Evolutionary conservation across 2,888 invertebrate genomes (phyloP).

Genomic region (Drosophila rellima): DNA sequence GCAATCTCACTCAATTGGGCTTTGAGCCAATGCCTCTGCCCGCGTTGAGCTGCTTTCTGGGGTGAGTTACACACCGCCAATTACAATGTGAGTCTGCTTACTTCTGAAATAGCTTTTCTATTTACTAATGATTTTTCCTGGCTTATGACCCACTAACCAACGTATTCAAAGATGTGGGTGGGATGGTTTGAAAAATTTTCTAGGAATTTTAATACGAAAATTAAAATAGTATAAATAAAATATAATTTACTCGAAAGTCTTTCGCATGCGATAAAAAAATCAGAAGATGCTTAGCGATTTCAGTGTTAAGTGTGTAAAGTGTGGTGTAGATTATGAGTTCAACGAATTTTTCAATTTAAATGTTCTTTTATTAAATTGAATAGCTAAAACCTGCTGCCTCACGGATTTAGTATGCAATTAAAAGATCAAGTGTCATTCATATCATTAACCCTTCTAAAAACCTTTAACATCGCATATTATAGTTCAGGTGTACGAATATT

Average conservation of each 20-base stretch:
- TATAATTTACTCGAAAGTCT: not conserved
- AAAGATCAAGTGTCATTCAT: slow-evolving; percentile 16
- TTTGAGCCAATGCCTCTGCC: slow-evolving; percentile 40
- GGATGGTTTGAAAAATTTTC: too few species aligned
- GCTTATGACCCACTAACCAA: slow-evolving; percentile 2
- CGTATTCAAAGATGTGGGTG: not conserved
- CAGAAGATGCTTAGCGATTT: not conserved
- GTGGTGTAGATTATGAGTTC: slow-evolving; percentile 2
- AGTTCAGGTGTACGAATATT: not conserved
- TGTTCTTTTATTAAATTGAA: not conserved
- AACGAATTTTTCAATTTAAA: not conserved
- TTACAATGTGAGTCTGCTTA: slow-evolving; percentile 6
- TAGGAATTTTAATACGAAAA: too few species aligned
- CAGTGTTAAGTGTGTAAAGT: not conserved
- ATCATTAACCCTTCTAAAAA: slow-evolving; percentile 50
- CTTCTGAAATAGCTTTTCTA: slow-evolving; percentile 16
- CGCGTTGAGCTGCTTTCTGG: slow-evolving; percentile 8
- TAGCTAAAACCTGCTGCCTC: not conserved
- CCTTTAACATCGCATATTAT: slow-evolving; percentile 13
- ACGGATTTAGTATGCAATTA: not conserved
- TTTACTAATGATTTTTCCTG: slow-evolving; percentile 20
- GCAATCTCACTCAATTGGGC: slow-evolving; percentile 58
- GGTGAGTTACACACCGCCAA: slow-evolving; percentile 7
- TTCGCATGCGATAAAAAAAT: not conserved
- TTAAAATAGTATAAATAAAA: too few species aligned